Evolutionary conservation across 2,797 vertebrate genomes (phyloP).

Genomic region (Parauchenoglanis punctatus): DNA sequence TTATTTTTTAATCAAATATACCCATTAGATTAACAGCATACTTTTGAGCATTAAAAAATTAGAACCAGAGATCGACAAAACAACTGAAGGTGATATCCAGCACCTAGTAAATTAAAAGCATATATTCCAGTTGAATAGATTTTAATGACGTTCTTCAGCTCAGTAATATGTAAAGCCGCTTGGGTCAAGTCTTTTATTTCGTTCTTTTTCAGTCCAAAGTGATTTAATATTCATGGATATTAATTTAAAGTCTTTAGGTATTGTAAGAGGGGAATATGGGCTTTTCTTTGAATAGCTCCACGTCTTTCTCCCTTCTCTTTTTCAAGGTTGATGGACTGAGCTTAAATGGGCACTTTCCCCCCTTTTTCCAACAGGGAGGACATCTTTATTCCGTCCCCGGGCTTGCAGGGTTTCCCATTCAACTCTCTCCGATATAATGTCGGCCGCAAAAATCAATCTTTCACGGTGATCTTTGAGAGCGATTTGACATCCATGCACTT

Average conservation of each 20-base stretch:
- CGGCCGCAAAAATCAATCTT: slow-evolving; percentile 87
- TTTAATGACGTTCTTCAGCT: slow-evolving; percentile 62
- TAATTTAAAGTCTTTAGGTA: slow-evolving; percentile 88
- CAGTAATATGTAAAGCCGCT: slow-evolving; percentile 62
- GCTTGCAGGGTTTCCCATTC: slow-evolving; percentile 79
- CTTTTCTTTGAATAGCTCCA: slow-evolving; percentile 78
- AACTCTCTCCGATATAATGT: slow-evolving; percentile 77
- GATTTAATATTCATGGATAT: slow-evolving; percentile 91
- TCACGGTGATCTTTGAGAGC: slow-evolving; percentile 82
- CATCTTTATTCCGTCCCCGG: slow-evolving; percentile 86
- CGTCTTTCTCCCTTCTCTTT: slow-evolving; percentile 75
- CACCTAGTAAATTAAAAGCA: slow-evolving; percentile 35
- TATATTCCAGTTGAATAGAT: slow-evolving; percentile 46
- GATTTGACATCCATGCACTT: slow-evolving; percentile 79
- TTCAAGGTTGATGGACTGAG: slow-evolving; percentile 85
- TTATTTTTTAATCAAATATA: not conserved
- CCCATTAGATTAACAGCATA: no score
- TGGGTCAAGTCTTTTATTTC: slow-evolving; percentile 63
- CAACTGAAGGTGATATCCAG: not conserved
- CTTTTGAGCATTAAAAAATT: not conserved
- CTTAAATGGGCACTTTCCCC: slow-evolving; percentile 78
- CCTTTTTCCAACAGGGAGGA: slow-evolving; percentile 73
- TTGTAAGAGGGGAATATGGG: slow-evolving; percentile 79
- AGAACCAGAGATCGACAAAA: not conserved
- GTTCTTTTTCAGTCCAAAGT: slow-evolving; percentile 63